Evolutionary conservation across 35 echinoderm and acorn worm species (phyloP).

Genomic region (Strongylocentrotus purpuratus): DNA sequence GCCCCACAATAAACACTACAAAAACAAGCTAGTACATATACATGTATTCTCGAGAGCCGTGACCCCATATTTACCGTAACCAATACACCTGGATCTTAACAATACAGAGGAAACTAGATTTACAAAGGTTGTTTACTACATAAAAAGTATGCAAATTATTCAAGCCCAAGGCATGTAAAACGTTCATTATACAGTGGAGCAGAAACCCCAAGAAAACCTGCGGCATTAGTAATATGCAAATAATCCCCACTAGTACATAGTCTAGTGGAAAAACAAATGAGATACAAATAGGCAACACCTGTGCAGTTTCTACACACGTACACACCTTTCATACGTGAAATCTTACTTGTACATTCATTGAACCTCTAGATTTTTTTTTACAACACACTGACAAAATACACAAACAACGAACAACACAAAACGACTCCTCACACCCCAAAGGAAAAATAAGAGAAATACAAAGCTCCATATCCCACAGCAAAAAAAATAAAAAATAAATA

Average conservation of each 20-base stretch:
- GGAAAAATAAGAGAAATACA: background rate
- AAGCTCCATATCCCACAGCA: background rate
- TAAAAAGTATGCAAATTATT: background rate
- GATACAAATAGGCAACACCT: slow-evolving; percentile 9
- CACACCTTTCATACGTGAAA: background rate
- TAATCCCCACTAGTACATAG: background rate
- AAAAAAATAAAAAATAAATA: too few species aligned
- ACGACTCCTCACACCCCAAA: background rate
- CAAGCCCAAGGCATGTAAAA: background rate
- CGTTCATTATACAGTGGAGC: background rate
- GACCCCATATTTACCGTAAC: too few species aligned
- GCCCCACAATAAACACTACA: too few species aligned
- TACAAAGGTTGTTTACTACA: background rate
- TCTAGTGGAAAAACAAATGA: background rate
- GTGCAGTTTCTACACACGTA: background rate
- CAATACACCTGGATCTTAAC: too few species aligned
- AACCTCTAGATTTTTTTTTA: background rate
- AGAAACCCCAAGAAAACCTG: background rate
- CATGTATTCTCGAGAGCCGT: too few species aligned
- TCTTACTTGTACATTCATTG: background rate
- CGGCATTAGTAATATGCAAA: background rate
- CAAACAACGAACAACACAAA: background rate
- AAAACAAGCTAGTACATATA: too few species aligned
- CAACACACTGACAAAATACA: background rate
- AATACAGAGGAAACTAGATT: too few species aligned